Percentiles rank a stretch among this genome's conserved stretches.
Evolutionary conservation across 2,113 vertebrate genomes (phyloP).

Genomic region (Rattus rattus): DNA sequence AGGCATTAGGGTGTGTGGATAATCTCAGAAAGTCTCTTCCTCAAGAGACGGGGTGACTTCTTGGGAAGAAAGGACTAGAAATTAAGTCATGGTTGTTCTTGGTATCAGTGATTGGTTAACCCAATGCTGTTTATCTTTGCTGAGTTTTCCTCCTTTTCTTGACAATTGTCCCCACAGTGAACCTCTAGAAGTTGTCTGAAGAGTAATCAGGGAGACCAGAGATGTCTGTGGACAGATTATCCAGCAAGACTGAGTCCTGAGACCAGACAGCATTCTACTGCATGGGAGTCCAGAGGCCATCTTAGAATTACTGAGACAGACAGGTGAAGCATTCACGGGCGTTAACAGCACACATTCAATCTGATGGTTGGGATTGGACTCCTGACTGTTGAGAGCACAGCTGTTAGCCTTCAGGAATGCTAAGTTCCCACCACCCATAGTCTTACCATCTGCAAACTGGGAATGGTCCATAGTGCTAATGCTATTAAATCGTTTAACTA

Average conservation of each 20-base stretch:
- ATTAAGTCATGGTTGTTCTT: background rate
- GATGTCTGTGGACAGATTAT: background rate
- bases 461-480: background rate
- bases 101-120: background rate
- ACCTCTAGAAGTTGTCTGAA: background rate
- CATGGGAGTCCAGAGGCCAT: background rate
- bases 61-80: background rate
- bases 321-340: background rate
- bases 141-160: background rate
- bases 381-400: background rate
- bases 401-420: constrained; percentile 5
- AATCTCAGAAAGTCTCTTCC: background rate
- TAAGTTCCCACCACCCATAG: background rate
- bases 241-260: background rate
- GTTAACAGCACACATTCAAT: background rate
- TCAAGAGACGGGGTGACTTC: background rate
- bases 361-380: background rate
- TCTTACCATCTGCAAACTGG: background rate
- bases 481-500: background rate
- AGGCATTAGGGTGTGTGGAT: background rate
- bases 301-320: background rate
- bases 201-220: background rate
- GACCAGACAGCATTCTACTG: background rate
- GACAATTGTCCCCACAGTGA: background rate
- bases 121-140: background rate